Base-by-base conservation (phyloP, 2,113 vertebrate genomes). In the Nesoenas mayeri region DNA sequence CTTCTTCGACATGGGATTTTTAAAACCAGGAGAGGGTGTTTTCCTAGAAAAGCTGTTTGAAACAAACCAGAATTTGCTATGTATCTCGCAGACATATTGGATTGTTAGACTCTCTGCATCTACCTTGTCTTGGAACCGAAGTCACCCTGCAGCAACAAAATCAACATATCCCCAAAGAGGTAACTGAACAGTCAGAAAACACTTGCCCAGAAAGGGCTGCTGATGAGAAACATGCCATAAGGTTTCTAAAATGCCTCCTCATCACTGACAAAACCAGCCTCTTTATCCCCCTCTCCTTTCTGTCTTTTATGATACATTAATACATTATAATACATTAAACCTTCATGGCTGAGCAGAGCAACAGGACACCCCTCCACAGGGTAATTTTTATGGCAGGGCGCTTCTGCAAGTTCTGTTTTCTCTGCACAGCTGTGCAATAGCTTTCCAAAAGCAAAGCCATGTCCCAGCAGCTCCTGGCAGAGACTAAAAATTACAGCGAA, bases 401-500 rank as follows among this genome's bases (percentile, higher is more conserved):
- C 21, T 51, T 18, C 51, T 40, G 74, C 12, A 11, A n/a, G 51
- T 40, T 31, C n/a, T 1, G 28, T 8, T 56, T 56, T 44, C 57
- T 3, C 24, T 8, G 75, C 61, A 36, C 80, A 69, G 92, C 90
- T 80, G 88, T 18, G 20, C 9, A 34, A 34, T 11, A 6, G 11
- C 32, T 10, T 4, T 11, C 60, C 48, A 56, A 21, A 53, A 61
- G 54, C 78, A 28, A 6, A 64, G 53, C 42, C 57, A 5, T 8
- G 2, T 34, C 81, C 91, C 74, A 56, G 88, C 50, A 11, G n/a
- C 88, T 53, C 70, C 70, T n/a, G 82, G 66, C 38, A 62, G n/a
- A 1, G 44, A 0, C 0, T 62, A 36, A 64, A 4, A 47, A 17
- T 4, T 4, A 38, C 74, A 47, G 61, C 4, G 0, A 40, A 22